Conservation (phyloP, 2,797 vertebrate genomes). For the Microctenopoma stevenorrisi region DNA sequence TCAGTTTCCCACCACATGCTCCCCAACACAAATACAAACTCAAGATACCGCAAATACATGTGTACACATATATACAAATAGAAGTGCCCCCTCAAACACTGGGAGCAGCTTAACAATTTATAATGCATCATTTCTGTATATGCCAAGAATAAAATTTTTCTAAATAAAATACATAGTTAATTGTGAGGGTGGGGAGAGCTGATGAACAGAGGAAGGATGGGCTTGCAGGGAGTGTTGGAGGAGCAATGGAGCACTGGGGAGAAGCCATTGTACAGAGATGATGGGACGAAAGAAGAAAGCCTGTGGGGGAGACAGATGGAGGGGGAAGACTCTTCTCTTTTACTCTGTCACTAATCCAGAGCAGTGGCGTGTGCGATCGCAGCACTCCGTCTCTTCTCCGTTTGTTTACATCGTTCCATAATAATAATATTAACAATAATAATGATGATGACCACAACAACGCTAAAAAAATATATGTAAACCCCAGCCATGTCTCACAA, state of each 20-base stretch:
- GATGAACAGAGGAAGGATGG: constrained; percentile 56
- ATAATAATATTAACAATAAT: constrained; percentile 65
- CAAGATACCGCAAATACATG: constrained; percentile 82
- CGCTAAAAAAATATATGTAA: constrained; percentile 77
- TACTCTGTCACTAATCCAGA: constrained; percentile 49
- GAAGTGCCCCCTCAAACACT: constrained; percentile 75
- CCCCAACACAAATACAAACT: constrained; percentile 77
- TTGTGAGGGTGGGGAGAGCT: constrained; percentile 77
- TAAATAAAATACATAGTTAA: constrained; percentile 89
- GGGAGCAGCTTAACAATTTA: constrained; percentile 76
- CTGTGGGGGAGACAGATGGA: constrained; percentile 29
- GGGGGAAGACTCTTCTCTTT: constrained; percentile 79
- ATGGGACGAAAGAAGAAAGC: constrained; percentile 53
- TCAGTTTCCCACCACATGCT: constrained; percentile 75
- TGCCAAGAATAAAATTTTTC: constrained; percentile 88
- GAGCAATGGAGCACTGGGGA: constrained; percentile 82
- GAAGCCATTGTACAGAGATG: constrained; percentile 60
- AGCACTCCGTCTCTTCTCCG: constrained; percentile 52
- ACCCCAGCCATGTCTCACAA: constrained; percentile 75
- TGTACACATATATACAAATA: constrained; percentile 91
- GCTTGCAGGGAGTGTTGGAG: constrained; percentile 74
- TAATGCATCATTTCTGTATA: constrained; percentile 87
- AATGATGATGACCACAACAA: constrained; percentile 72
- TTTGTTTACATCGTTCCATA: constrained; percentile 60
- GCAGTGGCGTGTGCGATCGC: constrained; percentile 55